Conservation (phyloP, 2,888 invertebrate species). For the Eumacrocentrus americanus region DNA sequence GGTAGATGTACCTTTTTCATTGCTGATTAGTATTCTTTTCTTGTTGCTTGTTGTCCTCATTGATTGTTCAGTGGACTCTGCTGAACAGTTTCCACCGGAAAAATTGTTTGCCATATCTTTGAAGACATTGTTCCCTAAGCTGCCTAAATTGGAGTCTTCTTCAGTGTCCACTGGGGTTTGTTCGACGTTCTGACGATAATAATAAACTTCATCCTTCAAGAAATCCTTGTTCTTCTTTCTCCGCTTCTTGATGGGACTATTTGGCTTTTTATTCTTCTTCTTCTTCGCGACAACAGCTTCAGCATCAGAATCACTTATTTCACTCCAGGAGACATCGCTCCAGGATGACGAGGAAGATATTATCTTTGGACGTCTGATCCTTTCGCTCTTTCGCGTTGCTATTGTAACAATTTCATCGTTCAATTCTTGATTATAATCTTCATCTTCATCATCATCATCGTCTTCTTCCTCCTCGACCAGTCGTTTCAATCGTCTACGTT, state of each 20-base stretch:
- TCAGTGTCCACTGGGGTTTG: constrained; percentile 17
- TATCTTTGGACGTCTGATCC: neutral
- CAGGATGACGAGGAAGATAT: neutral
- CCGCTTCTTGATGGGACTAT: neutral
- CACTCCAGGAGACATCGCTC: neutral
- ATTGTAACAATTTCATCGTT: constrained; percentile 3
- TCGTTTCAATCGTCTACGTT: neutral
- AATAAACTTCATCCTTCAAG: constrained; percentile 30
- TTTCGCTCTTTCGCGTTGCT: neutral
- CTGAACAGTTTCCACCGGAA: constrained; percentile 30
- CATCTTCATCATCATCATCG: neutral
- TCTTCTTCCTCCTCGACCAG: neutral
- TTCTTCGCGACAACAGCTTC: neutral
- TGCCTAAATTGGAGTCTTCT: neutral
- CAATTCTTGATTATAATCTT: constrained; percentile 1
- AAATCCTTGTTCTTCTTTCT: constrained; percentile 6
- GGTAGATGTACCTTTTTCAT: constrained; percentile 21
- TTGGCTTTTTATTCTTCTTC: neutral
- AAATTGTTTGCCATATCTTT: constrained; percentile 37
- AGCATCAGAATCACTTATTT: neutral
- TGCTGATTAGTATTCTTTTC: constrained; percentile 17
- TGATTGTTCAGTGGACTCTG: constrained; percentile 9
- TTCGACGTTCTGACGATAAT: constrained; percentile 31
- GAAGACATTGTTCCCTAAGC: constrained; percentile 30
- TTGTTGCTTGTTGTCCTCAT: constrained; percentile 1